Evolutionary conservation across 2,888 invertebrate genomes (phyloP), one percentile per base, ranked within the genome.

Genomic region (Meiosimyza platycephala): DNA sequence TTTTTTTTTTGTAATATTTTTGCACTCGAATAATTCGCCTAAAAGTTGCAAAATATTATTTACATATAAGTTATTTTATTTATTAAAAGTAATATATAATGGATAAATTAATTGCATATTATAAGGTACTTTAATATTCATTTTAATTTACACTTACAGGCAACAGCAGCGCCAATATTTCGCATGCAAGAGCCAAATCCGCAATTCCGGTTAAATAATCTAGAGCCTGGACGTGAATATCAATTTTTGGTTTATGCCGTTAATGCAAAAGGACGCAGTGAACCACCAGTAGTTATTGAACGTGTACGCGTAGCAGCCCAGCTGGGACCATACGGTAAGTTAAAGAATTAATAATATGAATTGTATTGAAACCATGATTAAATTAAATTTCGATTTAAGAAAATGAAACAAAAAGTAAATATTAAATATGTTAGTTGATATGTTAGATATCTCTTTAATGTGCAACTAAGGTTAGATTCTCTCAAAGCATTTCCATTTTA

Each of bases 231-330:
- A 68, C 90, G 91, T 78, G 90, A 91, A 82, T 96, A 95, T 87
- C 93, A 93, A 82, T 90, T 95, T 77, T 89, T 92, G 76, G 92
- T 95, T 48, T 95, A 93, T 85, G 93, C 95, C 22, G 93, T 94
- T 79, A 96, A 95, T 79, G 93, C 93, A 9, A 91, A 92, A 82
- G 95, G 95, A 74, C 90, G 92, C 77, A 95, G 94, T 76, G 89
- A 90, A 72, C 92, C 92, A 68, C 93, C 94, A 2, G 93, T 93
- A 72, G 90, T 93, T 72, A 89, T 95, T 84, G 91, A 88, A 79
- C 83, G 85, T 74, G 85, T 87, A 73, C 84, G 87, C 78, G 85
- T 87, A 74, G 87, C 86, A 72, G 85, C 87, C 74, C 87, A 86
- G 81, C 80, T 87, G 81, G 86, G 87, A 79, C 88, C 88, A 79